Conservation (phyloP, 2,797 vertebrate genomes). For the Sitta carolinensis region DNA sequence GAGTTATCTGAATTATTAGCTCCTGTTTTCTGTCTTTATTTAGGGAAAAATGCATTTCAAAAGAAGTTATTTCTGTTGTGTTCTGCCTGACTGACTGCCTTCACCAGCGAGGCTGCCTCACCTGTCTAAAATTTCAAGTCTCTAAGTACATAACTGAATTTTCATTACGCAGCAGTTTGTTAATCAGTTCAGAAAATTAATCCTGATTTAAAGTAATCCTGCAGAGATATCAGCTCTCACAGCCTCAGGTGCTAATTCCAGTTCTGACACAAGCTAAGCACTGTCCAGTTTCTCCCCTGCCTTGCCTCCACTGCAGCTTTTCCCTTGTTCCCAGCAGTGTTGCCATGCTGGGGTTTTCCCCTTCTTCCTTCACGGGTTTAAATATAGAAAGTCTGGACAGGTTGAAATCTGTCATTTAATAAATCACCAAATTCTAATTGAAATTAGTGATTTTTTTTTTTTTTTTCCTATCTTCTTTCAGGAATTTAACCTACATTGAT, state of each 20-base stretch:
- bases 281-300: background rate
- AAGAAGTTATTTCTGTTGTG: background rate
- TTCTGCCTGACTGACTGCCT: background rate
- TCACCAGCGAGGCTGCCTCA: accelerated
- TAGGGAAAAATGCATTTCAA: background rate
- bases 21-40: background rate
- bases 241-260: background rate
- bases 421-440: background rate
- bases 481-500: background rate
- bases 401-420: background rate
- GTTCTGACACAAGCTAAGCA: background rate
- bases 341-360: accelerated
- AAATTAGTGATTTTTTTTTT: accelerated
- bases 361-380: background rate
- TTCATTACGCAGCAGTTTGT: background rate
- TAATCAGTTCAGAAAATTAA: background rate
- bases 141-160: background rate
- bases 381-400: background rate
- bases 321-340: background rate
- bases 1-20: background rate
- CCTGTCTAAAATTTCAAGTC: background rate
- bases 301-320: background rate
- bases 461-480: background rate
- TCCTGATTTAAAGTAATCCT: background rate
- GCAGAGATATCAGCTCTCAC: background rate